Base-by-base conservation (phyloP, 2,888 invertebrate genomes). In the Sylvicola fuscatus region DNA sequence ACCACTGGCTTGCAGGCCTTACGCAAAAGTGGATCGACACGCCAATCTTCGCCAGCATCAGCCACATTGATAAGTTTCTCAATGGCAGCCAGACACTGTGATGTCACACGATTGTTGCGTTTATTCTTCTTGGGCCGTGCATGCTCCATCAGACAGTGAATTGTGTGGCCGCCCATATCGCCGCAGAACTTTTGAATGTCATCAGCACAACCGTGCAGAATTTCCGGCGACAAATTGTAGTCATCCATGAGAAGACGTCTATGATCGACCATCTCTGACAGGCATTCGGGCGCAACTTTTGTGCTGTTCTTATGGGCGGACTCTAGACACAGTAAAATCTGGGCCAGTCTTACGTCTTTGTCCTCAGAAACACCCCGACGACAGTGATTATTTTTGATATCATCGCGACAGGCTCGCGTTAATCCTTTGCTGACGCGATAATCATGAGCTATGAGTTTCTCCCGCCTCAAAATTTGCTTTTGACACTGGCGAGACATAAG, bases 31-130 rank as follows among this genome's bases (percentile, higher is more conserved):
- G 87, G 87, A 61, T 98, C 97, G 0, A 95, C 84, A 45, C 84
- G 70, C 83, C 92, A 92, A 59, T 95, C 89, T 58, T 87, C 86
- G 1, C 83, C 93, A n/a, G 77, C 80, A 57, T 97, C 92, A 4
- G 86, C 75, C 47, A 84, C 77, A 58, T 81, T 79, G 3, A 95
- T 64, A 31, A 95, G 59, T 27, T 65, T 62, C 57, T 87, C 83
- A 40, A 95, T 56, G 35, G 84, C 80, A 51, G 76, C 68, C 52
- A 76, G 72, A 48, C 89, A 90, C 34, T 64, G 60, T 13, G 68
- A 53, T 27, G 74, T 70, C 17, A 87, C 72, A 42, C 76, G 62
- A 47, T 70, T 66, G 7, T 72, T 72, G 46, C 68, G 69, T n/a
- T 49, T 49, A 2, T 65, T 62, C 47, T 66, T 65, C 43, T 70